Percentiles rank a stretch among this genome's conserved stretches.
These are phyloP conservation scores for Blastobasis lacticolella DNA, from an alignment of 2,888 invertebrate species.

Conservation along the genomic window DNA sequence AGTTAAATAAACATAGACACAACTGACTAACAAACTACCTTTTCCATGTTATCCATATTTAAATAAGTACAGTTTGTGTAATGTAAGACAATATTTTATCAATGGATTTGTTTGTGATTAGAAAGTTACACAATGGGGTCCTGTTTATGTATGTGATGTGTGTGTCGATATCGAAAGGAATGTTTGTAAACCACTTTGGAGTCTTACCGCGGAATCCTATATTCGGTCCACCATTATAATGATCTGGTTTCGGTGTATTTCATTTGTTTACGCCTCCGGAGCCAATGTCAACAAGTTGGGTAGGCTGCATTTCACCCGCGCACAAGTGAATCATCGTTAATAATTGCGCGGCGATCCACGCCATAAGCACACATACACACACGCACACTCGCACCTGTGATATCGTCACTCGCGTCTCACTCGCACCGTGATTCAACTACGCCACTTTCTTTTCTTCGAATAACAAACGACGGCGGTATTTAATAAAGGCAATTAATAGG, in stretches of 20 bases:
- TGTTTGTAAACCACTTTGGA: background rate
- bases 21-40: too few relatives aligned
- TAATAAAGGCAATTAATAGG: conserved; percentile 20
- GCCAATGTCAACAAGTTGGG: conserved; percentile 71
- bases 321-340: conserved; percentile 73
- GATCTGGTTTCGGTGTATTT: conserved; percentile 45
- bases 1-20: too few relatives aligned
- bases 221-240: conserved; percentile 68
- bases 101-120: too few relatives aligned
- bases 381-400: conserved; percentile 46
- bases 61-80: too few relatives aligned
- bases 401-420: conserved; percentile 54
- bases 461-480: conserved; percentile 5
- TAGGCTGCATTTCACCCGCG: conserved; percentile 72
- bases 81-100: too few relatives aligned
- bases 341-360: conserved; percentile 71
- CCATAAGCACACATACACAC: conserved; percentile 55
- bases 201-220: conserved; percentile 52
- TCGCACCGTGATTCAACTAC: conserved; percentile 28
- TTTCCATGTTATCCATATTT: too few relatives aligned
- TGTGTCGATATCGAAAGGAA: too few relatives aligned
- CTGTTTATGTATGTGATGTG: too few relatives aligned
- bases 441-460: conserved; percentile 31
- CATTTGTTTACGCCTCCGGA: conserved; percentile 67
- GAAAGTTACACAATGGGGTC: too few relatives aligned